Evolutionary conservation across 2,797 vertebrate species (phyloP).

Genomic region (Micrastur ruficollis): DNA sequence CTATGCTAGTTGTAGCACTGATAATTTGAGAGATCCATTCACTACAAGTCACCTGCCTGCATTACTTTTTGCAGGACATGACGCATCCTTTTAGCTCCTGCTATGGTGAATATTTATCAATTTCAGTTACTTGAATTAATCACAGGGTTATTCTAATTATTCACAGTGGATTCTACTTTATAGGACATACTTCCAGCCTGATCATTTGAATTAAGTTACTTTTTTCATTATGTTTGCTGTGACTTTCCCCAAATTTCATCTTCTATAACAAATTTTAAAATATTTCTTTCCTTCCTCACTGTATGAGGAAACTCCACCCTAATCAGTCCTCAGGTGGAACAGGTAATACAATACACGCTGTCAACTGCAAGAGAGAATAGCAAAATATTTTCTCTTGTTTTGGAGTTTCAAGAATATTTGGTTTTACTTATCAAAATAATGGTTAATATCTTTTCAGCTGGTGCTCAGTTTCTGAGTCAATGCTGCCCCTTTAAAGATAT

Average conservation of each 20-base stretch:
- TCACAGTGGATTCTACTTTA: neutral
- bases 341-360: neutral
- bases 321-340: neutral
- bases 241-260: neutral
- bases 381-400: neutral
- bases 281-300: neutral
- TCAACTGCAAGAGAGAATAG: constrained; percentile 1
- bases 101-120: neutral
- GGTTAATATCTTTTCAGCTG: neutral
- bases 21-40: neutral
- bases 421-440: neutral
- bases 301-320: constrained; percentile 12
- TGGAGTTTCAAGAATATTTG: neutral
- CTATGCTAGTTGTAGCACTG: neutral
- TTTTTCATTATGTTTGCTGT: neutral
- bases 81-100: neutral
- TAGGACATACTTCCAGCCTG: neutral
- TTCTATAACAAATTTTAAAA: neutral
- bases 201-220: neutral
- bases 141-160: neutral
- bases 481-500: neutral
- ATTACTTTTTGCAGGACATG: neutral
- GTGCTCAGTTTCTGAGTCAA: neutral
- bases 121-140: neutral
- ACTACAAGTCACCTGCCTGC: neutral